Evolutionary conservation across 2,888 invertebrate species (phyloP).

Genomic region (Nomada goodeniana): DNA sequence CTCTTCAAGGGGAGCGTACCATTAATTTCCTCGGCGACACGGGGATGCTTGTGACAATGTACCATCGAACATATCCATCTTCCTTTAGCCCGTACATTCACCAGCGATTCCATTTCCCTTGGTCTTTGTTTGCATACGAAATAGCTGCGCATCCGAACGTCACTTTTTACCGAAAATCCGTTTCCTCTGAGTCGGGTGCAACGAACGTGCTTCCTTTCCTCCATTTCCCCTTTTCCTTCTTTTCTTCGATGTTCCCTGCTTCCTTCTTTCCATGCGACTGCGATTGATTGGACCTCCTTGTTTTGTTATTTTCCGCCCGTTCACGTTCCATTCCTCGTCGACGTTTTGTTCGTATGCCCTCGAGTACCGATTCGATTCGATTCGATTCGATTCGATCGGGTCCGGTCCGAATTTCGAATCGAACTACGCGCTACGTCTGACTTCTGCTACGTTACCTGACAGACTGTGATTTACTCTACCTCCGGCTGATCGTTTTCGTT

Average conservation of each 20-base stretch:
- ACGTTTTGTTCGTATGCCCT: slow-evolving; percentile 25
- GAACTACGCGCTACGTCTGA: neutral
- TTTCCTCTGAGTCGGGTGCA: neutral
- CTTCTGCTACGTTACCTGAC: slow-evolving; percentile 10
- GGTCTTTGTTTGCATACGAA: slow-evolving; percentile 50
- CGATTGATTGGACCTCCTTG: slow-evolving; percentile 48
- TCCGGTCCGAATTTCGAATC: slow-evolving; percentile 27
- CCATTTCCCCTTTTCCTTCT: neutral
- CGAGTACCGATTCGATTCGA: slow-evolving; percentile 24
- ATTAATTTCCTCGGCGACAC: slow-evolving; percentile 28
- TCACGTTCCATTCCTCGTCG: slow-evolving; percentile 25
- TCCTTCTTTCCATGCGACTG: neutral
- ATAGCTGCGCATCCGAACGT: slow-evolving; percentile 28
- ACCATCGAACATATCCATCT: slow-evolving; percentile 44
- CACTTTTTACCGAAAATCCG: slow-evolving; percentile 26
- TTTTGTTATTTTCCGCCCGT: slow-evolving; percentile 47
- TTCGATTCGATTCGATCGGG: slow-evolving; percentile 22
- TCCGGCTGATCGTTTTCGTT: neutral
- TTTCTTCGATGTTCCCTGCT: neutral
- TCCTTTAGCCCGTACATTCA: slow-evolving; percentile 9
- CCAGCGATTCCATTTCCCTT: slow-evolving; percentile 36
- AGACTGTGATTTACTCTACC: neutral
- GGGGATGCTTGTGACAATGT: slow-evolving; percentile 28
- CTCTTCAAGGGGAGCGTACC: slow-evolving; percentile 23
- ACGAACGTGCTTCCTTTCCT: neutral